A percentile compares a stretch with the other conserved stretches of the same genome.
phyloP scores from a whole-genome alignment of 2,888 invertebrate species.

The Ashinkailepas kermadecensis region DNA sequence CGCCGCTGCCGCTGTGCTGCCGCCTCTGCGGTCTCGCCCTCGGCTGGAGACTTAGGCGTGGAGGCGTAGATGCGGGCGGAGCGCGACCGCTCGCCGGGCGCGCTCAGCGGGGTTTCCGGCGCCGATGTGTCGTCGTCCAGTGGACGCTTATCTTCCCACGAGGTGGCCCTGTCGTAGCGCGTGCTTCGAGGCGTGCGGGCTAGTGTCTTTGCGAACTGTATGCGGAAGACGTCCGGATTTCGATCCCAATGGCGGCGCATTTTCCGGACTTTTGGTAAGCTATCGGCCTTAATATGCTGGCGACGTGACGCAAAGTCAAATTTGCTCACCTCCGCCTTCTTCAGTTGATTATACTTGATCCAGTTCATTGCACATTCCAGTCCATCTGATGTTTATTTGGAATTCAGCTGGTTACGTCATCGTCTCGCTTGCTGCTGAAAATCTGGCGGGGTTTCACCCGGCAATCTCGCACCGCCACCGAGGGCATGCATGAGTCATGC shows the following conservation, averaged over 20 bases:
- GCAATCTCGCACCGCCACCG: no score
- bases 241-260: not conserved
- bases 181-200: not conserved
- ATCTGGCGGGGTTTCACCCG: no score
- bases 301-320: not conserved
- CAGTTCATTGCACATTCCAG: not conserved
- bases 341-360: not conserved
- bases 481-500: no score
- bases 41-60: not conserved
- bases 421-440: no score
- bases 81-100: not conserved
- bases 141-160: not conserved
- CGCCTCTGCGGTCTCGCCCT: not conserved
- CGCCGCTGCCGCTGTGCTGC: no score
- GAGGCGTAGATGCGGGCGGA: not conserved
- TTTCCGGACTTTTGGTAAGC: not conserved
- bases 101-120: not conserved
- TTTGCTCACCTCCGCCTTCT: not conserved
- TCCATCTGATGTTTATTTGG: no score
- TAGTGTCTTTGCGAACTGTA: not conserved
- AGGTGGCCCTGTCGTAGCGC: not conserved
- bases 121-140: not conserved
- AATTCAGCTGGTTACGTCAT: no score
- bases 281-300: not conserved
- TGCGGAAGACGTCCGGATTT: not conserved